A percentile compares a stretch with the other conserved stretches of the same genome.
Conservation (phyloP, 2,797 vertebrate species). For the Ptychobarbus kaznakovi region DNA sequence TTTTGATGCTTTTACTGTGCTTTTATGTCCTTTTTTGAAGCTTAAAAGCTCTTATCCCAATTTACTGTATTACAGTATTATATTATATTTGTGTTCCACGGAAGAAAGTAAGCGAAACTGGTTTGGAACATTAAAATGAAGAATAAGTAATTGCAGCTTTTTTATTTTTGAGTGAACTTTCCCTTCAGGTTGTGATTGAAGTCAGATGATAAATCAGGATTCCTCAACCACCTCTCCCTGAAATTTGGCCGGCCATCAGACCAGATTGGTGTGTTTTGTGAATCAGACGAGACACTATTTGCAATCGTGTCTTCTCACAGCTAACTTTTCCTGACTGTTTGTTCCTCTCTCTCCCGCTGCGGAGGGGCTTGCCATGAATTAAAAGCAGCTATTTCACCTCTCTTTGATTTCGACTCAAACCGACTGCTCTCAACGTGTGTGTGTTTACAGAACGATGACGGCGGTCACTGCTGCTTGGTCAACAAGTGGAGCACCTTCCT, state of each 20-base stretch:
- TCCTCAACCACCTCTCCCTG: slow-evolving; percentile 59
- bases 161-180: neutral
- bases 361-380: slow-evolving; percentile 16
- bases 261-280: slow-evolving; percentile 67
- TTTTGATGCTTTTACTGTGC: neutral
- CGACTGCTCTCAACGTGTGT: slow-evolving; percentile 22
- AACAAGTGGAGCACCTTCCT: slow-evolving; percentile 99
- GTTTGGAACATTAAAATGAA: neutral
- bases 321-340: slow-evolving; percentile 46
- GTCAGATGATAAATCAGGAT: slow-evolving; percentile 52
- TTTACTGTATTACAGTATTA: neutral
- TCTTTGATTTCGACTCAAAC: slow-evolving; percentile 65
- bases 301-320: slow-evolving; percentile 59
- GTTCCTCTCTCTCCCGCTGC: slow-evolving; percentile 60
- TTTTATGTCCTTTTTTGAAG: neutral
- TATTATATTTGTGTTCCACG: neutral
- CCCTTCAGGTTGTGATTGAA: slow-evolving; percentile 24
- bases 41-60: neutral
- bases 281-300: slow-evolving; percentile 65
- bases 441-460: slow-evolving; percentile 88
- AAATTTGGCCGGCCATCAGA: slow-evolving; percentile 65
- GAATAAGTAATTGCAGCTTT: neutral
- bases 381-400: slow-evolving; percentile 62
- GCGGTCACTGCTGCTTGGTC: slow-evolving; percentile 96
- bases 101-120: neutral